Conservation (phyloP, 2,888 invertebrate species). For the Cheilosia urbana region DNA sequence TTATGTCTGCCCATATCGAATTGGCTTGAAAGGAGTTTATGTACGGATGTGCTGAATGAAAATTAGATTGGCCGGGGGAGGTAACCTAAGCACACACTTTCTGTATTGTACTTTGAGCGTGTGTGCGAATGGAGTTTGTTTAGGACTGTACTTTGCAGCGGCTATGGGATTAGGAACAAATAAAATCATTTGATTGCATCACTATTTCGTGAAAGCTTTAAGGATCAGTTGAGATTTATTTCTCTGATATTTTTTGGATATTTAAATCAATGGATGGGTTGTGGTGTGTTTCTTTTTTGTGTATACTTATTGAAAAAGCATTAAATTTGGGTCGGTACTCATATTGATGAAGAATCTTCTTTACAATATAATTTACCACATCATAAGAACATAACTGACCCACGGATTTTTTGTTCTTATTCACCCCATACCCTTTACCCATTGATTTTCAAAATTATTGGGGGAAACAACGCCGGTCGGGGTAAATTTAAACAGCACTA, state of each 20-base stretch:
- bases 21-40: conserved; percentile 42
- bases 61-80: conserved; percentile 61
- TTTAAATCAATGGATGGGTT: conserved; percentile 41
- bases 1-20: conserved; percentile 53
- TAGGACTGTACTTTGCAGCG: conserved; percentile 31
- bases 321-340: background rate
- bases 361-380: too few relatives aligned
- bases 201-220: conserved; percentile 52
- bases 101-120: background rate
- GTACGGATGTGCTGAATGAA: conserved; percentile 40
- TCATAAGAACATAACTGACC: too few relatives aligned
- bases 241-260: conserved; percentile 12
- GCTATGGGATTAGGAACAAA: conserved; percentile 18
- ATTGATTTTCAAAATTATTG: too few relatives aligned
- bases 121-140: conserved; percentile 35
- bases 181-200: conserved; percentile 57
- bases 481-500: too few relatives aligned
- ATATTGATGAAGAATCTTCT: too few relatives aligned
- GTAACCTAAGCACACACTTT: conserved; percentile 26
- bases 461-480: too few relatives aligned
- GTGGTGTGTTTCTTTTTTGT: background rate
- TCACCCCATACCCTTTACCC: too few relatives aligned
- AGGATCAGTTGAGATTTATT: conserved; percentile 58
- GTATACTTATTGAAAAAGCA: background rate
- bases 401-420: too few relatives aligned